Evolutionary conservation across 92 coral and sea anemone genomes (phyloP), one percentile per base, ranked within the genome.

Genomic region (Micromussa lordhowensis): DNA sequence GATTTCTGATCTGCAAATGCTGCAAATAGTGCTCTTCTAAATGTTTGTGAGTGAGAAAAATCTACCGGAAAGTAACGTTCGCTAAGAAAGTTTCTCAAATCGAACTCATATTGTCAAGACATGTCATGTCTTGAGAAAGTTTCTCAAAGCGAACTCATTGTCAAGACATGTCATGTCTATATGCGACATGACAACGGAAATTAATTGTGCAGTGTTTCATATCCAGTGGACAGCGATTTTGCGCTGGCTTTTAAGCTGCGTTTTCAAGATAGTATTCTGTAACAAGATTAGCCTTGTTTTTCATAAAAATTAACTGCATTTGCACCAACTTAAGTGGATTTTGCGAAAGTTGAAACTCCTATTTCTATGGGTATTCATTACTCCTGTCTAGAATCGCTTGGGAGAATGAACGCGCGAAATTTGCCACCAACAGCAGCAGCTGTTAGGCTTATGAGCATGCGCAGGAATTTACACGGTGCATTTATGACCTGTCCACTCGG

Each of bases 371-470:
- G 51, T 44, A 13, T 44, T 44, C 51, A 44, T 3, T 28, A 10
- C 16, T 66, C 3, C 32, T 26, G 17, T 66, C 3, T 28, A 14
- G 71, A 10, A 14, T 13, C 63, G 17, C 13, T 26, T 40, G 49
- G 19, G 58, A 49, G 29, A 44, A 36, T 32, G 78, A 28, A 34
- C 81, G 15, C 36, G 87, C 70, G 70, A 26, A n/a, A 28, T 28
- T 73, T 73, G n/a, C 28, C 61, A 5, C n/a, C 51, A 17, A 19
- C 80, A 18, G 1, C 57, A 24, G 38, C 81, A 57, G 72, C 88
- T 84, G 88, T n/a, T 35, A 14, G 34, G 57, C 73, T 35, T 58
- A 0, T 75, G 81, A 57, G 58, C 81, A 75, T 84, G 88, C 88
- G 81, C 59, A 58, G 5, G 31, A 35, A 18, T 4, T 49, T 49